phyloP scores from a whole-genome alignment of 2,797 vertebrate species.

The Oreonectes daqikongensis region DNA sequence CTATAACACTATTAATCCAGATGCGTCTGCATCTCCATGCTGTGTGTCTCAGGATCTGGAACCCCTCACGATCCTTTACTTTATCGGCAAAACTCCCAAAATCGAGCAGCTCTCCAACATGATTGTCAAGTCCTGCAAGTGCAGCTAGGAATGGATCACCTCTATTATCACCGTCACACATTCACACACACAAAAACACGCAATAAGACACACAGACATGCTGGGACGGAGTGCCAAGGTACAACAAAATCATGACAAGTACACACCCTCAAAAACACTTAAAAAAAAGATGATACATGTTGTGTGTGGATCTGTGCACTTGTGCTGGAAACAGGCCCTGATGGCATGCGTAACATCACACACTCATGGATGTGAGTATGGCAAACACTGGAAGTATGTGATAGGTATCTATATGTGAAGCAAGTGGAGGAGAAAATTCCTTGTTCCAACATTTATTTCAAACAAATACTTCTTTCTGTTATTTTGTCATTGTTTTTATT shows the following conservation, averaged over 20 bases:
- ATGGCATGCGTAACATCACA: conserved; percentile 69
- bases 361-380: conserved; percentile 66
- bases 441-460: conserved; percentile 78
- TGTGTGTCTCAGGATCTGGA: conserved; percentile 97
- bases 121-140: conserved; percentile 98
- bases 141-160: conserved; percentile 83
- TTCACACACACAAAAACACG: conserved; percentile 49
- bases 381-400: conserved; percentile 97
- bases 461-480: conserved; percentile 67
- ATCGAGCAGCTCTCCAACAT: conserved; percentile 98
- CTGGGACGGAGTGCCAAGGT: conserved; percentile 26
- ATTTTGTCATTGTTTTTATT: conserved; percentile 60
- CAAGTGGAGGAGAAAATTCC: conserved; percentile 79
- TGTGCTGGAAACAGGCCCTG: conserved; percentile 61
- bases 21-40: conserved; percentile 94
- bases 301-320: conserved; percentile 26
- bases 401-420: conserved; percentile 93
- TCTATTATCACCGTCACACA: conserved; percentile 57
- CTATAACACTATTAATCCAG: conserved; percentile 95
- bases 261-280: conserved; percentile 35
- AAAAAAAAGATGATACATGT: conserved; percentile 26
- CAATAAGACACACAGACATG: conserved; percentile 45
- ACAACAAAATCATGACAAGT: conserved; percentile 30
- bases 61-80: conserved; percentile 95
- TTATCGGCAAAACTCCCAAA: conserved; percentile 94